Evolutionary conservation across 2,113 vertebrate species (phyloP).

Genomic region (Megaceryle torquata): DNA sequence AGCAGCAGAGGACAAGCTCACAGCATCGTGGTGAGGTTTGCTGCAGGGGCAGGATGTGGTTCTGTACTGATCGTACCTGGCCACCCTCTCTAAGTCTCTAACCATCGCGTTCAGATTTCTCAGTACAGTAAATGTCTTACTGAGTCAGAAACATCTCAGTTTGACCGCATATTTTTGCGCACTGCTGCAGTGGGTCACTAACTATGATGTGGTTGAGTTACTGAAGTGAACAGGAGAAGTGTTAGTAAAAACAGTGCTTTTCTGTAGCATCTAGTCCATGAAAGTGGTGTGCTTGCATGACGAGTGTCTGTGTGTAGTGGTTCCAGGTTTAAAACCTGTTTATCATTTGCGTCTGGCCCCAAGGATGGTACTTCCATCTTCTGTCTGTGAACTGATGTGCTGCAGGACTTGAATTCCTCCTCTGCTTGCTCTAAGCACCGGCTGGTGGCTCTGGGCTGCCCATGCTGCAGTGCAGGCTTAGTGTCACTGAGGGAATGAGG

Average conservation of each 20-base stretch:
- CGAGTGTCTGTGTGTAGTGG: not conserved
- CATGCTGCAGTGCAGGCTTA: fast-evolving
- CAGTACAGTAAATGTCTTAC: not conserved
- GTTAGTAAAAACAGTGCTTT: not conserved
- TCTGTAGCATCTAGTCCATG: fast-evolving
- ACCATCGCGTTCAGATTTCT: not conserved
- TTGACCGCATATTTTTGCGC: not conserved
- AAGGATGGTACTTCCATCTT: not conserved
- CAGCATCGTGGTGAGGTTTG: not conserved
- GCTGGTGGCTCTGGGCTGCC: not conserved
- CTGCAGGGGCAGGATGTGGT: conserved; percentile 28
- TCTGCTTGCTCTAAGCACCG: not conserved
- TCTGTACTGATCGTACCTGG: not conserved
- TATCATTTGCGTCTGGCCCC: not conserved
- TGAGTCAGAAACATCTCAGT: not conserved
- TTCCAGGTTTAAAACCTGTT: not conserved
- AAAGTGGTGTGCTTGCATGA: not conserved
- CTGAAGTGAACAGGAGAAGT: not conserved
- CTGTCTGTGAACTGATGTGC: not conserved
- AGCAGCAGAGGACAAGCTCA: not conserved
- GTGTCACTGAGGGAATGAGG: not conserved
- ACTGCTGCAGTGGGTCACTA: not conserved
- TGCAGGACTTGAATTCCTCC: not conserved
- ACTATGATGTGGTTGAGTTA: not conserved
- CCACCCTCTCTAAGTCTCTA: not conserved